Percentiles rank a stretch among this genome's conserved stretches.
phyloP scores from a whole-genome alignment of 2,888 invertebrate species.

The Priocnemis perturbator region DNA sequence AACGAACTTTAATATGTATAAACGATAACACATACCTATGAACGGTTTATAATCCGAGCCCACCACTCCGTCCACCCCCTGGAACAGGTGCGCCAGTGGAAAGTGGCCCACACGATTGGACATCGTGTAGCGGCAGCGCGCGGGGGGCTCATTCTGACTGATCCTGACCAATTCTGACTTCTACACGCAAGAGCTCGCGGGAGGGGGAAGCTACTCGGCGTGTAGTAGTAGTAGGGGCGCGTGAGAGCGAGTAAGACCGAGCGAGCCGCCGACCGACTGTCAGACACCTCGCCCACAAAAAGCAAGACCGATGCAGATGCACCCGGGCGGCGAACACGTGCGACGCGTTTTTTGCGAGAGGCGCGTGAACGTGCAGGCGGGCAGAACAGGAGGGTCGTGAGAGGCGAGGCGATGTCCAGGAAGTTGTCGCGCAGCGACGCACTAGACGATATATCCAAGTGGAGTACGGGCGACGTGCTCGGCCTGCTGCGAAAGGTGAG shows the following conservation, averaged over 20 bases:
- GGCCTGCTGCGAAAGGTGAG: slow-evolving; percentile 69
- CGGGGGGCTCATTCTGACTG: too few relatives aligned
- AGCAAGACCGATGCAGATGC: slow-evolving; percentile 61
- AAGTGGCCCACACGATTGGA: slow-evolving; percentile 43
- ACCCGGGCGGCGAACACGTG: slow-evolving; percentile 60
- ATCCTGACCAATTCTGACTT: too few relatives aligned
- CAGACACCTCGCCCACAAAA: slow-evolving; percentile 62
- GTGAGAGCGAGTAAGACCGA: slow-evolving; percentile 16
- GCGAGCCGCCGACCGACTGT: slow-evolving; percentile 38
- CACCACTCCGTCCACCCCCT: too few relatives aligned
- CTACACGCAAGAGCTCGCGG: too few relatives aligned
- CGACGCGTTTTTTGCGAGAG: slow-evolving; percentile 47
- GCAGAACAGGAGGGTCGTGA: too few relatives aligned
- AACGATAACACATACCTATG: too few relatives aligned
- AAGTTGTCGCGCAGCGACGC: slow-evolving; percentile 63
- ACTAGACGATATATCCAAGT: slow-evolving; percentile 67
- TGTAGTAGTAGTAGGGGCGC: slow-evolving; percentile 24
- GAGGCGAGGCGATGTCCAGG: slow-evolving; percentile 55
- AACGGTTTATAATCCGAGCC: neutral
- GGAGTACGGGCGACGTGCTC: slow-evolving; percentile 66
- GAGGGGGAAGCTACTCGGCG: too few relatives aligned
- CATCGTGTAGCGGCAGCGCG: neutral
- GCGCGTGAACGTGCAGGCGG: slow-evolving; percentile 34
- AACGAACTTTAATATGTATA: too few relatives aligned
- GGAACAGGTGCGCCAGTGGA: slow-evolving; percentile 44